Evolutionary conservation across 2,797 vertebrate genomes (phyloP).

Genomic region (Chlorospingus semifuscus): DNA sequence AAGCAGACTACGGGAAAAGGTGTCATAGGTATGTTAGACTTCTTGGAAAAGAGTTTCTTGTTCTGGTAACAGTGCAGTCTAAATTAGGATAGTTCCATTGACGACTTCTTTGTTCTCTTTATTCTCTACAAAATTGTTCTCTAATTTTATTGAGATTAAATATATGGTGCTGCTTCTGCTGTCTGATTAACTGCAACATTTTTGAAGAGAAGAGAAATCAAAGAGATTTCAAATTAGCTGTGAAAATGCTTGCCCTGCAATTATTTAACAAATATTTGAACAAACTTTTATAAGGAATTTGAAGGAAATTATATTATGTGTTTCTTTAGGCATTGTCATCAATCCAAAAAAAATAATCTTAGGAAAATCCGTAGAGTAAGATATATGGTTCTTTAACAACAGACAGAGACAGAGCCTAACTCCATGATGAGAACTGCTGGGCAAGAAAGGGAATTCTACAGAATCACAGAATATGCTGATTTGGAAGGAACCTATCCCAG

Average conservation of each 20-base stretch:
- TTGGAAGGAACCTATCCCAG: background rate
- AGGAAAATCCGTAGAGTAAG: background rate
- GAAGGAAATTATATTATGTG: background rate
- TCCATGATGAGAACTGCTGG: background rate
- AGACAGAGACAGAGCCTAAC: background rate
- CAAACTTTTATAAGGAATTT: background rate
- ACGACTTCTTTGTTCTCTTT: background rate
- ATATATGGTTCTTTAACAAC: background rate
- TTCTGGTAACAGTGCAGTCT: background rate
- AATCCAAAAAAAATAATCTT: background rate
- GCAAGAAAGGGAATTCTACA: background rate
- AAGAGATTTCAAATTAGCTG: constrained; percentile 32
- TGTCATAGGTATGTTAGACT: background rate
- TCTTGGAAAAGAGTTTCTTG: background rate
- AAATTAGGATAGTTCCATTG: background rate
- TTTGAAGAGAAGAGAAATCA: background rate
- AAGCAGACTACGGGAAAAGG: background rate
- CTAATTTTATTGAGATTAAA: constrained; percentile 17
- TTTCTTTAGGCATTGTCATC: constrained; percentile 6
- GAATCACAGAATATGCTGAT: background rate
- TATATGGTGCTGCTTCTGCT: background rate
- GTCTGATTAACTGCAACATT: background rate
- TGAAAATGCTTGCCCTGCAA: background rate
- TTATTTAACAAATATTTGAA: constrained; percentile 34
- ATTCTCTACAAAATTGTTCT: background rate